Conservation (phyloP, 2,888 invertebrate species). For the Amaurobius ferox region DNA sequence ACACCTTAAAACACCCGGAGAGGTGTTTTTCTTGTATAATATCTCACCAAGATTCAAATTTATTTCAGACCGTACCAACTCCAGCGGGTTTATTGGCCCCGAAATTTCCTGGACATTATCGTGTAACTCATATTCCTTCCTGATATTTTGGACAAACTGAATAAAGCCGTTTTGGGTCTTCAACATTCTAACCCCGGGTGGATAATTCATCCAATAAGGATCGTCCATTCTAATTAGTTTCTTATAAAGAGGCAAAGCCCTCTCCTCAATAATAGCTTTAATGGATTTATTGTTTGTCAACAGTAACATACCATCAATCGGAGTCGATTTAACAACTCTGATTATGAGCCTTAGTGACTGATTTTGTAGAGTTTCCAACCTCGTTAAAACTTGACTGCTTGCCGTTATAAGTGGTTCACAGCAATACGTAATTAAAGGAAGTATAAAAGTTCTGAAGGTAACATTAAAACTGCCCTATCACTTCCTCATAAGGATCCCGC, state of each 20-base stretch:
- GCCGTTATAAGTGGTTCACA: too few species aligned
- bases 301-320: too few species aligned
- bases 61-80: neutral
- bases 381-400: neutral
- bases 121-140: neutral
- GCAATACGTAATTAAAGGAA: too few species aligned
- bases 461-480: neutral
- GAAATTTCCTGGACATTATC: too few species aligned
- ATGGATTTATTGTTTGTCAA: too few species aligned
- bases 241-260: neutral
- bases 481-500: neutral
- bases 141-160: neutral
- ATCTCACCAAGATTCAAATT: too few species aligned
- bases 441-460: neutral
- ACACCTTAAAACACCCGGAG: too few species aligned
- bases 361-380: neutral
- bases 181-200: neutral
- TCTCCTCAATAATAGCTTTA: too few species aligned
- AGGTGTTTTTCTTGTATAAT: too few species aligned
- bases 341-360: neutral
- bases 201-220: neutral
- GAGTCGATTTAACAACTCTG: neutral
- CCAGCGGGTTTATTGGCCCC: too few species aligned
- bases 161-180: too few species aligned
- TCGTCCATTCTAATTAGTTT: neutral